Evolutionary conservation across 2,113 vertebrate genomes (phyloP), one percentile per base, ranked within the genome.

Genomic region (Cyprinodon tularosa): DNA sequence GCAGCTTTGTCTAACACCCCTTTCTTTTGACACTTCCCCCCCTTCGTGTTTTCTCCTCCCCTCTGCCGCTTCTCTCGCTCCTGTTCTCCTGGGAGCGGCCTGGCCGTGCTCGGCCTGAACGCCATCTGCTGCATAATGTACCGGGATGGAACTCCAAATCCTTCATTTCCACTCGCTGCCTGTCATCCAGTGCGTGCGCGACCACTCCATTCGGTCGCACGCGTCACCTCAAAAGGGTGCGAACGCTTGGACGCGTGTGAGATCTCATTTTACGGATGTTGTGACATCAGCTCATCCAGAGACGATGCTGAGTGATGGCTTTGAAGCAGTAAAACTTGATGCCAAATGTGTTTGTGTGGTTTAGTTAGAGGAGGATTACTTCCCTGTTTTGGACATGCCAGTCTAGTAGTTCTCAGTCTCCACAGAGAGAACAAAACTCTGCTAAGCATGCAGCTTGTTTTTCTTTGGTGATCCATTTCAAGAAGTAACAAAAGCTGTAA

Each of bases 61-160:
- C 84, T 86, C 88, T 82, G 86, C 40, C 29, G 11, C 80, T 86
- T 89, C 91, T 87, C 91, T 90, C 85, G 64, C 91, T 88, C 89
- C 15, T 68, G 85, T 86, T 91, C 90, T 92, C 92, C 85, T 88
- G 94, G 93, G 91, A 94, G 79, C 78, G 89, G 89, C 88, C 90
- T 90, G 89, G 93, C 89, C 93, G 85, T 90, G 92, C 92, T 87
- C 53, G 92, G 92, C 92, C 93, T 93, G 92, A 90, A 93, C 90
- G 86, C 94, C 94, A 95, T 93, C 92, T 94, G 93, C 93, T 93
- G 93, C 92, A 94, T 93, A 92, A 93, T 93, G 93, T 93, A 93
- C 90, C 92, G 90, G 93, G 92, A 93, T 91, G 91, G 91, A 94
- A 93, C 90, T 92, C 91, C 92, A 95, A 94, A 94, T 94, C 92